phyloP scores from a whole-genome alignment of 2,797 vertebrate species.

The Apogon talboti region DNA sequence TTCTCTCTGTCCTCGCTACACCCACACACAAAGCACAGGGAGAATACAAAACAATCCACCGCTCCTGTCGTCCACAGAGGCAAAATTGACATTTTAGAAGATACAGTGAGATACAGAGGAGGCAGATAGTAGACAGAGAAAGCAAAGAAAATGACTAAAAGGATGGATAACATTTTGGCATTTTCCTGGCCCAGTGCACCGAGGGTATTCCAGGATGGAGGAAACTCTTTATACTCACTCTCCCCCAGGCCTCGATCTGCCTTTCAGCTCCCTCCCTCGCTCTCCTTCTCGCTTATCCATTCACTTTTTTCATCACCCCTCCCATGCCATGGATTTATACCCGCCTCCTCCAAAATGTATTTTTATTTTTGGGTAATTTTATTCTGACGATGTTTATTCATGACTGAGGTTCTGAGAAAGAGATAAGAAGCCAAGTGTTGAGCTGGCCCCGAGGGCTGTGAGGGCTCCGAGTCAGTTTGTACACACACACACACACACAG shows the following conservation, averaged over 20 bases:
- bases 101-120: conserved; percentile 14
- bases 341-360: conserved; percentile 63
- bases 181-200: conserved; percentile 41
- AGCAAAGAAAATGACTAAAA: background rate
- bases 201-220: conserved; percentile 48
- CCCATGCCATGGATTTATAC: conserved; percentile 56
- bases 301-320: conserved; percentile 40
- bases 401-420: conserved; percentile 66
- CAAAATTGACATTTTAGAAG: conserved; percentile 36
- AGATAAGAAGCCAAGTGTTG: conserved; percentile 76
- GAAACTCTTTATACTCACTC: conserved; percentile 37
- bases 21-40: conserved; percentile 30
- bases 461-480: conserved; percentile 52
- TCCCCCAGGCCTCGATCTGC: conserved; percentile 53
- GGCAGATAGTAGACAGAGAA: conserved; percentile 12
- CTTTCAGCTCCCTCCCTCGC: conserved; percentile 46
- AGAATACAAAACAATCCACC: conserved; percentile 36
- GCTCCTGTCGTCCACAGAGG: conserved; percentile 28
- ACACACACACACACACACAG: conserved; percentile 19
- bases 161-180: conserved; percentile 26
- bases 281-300: conserved; percentile 39
- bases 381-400: conserved; percentile 73
- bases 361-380: conserved; percentile 67
- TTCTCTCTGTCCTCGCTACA: conserved; percentile 24
- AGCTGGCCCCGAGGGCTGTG: conserved; percentile 62